These are phyloP conservation scores for Macrosteles quadrilineatus DNA, from an alignment of 1,140 invertebrate genomes.

Conservation along the genomic window DNA sequence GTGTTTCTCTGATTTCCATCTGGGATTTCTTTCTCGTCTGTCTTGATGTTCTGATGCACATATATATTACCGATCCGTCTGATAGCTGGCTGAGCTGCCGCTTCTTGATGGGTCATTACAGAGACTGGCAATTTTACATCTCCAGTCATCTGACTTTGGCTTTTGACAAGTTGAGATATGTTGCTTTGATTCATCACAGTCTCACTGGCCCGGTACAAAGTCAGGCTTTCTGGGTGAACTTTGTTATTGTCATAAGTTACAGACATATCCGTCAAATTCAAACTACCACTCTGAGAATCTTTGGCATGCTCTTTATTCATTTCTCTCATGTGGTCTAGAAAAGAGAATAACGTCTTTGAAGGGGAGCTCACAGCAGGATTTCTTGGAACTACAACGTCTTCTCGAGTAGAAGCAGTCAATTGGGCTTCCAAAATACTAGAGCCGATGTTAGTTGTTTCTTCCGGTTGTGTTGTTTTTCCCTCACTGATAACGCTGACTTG, in stretches of 20 bases:
- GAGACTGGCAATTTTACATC: constrained; percentile 14
- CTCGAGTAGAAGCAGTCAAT: constrained; percentile 32
- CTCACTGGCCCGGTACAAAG: constrained; percentile 16
- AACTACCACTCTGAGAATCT: not conserved
- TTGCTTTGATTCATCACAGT: not conserved
- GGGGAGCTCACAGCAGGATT: constrained; percentile 24
- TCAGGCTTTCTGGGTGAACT: constrained; percentile 13
- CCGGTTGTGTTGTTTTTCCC: constrained; percentile 6
- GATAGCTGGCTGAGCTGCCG: not conserved
- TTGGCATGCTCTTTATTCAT: not conserved
- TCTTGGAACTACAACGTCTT: constrained; percentile 19
- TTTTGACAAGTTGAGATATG: not conserved
- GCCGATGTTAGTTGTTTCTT: constrained; percentile 24
- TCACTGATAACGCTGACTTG: constrained; percentile 19
- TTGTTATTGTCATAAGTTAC: constrained; percentile 5
- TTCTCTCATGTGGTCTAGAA: constrained; percentile 17
- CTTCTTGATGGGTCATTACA: constrained; percentile 14
- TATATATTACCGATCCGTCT: constrained; percentile 30
- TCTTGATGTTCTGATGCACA: constrained; percentile 16
- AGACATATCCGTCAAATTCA: constrained; percentile 5
- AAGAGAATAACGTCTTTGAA: constrained; percentile 30
- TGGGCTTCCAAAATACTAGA: constrained; percentile 42
- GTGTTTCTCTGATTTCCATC: not conserved
- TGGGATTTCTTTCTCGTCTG: not conserved
- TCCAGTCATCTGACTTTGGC: not conserved